Percentiles rank a stretch among this genome's conserved stretches.
Evolutionary conservation across 1,140 invertebrate genomes (phyloP).

Genomic region (Zophobas morio): DNA sequence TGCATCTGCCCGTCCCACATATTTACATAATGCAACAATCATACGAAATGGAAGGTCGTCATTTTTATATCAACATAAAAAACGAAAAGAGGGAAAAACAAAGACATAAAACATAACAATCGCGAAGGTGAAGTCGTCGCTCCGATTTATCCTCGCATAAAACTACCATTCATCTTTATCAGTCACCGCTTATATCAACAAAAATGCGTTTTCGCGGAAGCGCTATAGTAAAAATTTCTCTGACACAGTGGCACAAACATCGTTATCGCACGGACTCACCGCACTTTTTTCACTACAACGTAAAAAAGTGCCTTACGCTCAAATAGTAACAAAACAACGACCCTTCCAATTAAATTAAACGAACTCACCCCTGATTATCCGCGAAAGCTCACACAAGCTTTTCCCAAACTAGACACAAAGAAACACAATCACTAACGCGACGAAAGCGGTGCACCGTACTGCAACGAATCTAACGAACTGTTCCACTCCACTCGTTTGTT

Average conservation of each 20-base stretch:
- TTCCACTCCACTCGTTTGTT: slow-evolving; percentile 37
- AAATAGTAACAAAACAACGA: too few relatives aligned
- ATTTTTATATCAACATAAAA: slow-evolving; percentile 25
- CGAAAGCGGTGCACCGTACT: slow-evolving; percentile 9
- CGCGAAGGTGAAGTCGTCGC: background rate
- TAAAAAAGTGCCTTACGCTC: too few relatives aligned
- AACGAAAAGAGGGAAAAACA: slow-evolving; percentile 11
- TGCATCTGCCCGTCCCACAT: background rate
- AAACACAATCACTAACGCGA: slow-evolving; percentile 5
- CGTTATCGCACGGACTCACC: background rate
- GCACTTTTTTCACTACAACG: too few relatives aligned
- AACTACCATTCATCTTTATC: slow-evolving; percentile 4
- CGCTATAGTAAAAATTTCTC: background rate
- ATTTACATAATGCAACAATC: slow-evolving; percentile 22
- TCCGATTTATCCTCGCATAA: slow-evolving; percentile 18
- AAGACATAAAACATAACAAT: slow-evolving; percentile 25
- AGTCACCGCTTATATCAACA: background rate
- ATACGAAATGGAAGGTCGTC: background rate
- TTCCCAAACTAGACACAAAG: background rate
- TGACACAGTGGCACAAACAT: slow-evolving; percentile 6
- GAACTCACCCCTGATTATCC: background rate
- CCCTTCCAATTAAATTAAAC: too few relatives aligned
- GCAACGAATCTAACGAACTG: slow-evolving; percentile 30
- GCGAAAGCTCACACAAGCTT: background rate
- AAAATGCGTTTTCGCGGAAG: background rate